Base-by-base conservation (phyloP, 2,113 vertebrate species). In the Carettochelys insculpta region DNA sequence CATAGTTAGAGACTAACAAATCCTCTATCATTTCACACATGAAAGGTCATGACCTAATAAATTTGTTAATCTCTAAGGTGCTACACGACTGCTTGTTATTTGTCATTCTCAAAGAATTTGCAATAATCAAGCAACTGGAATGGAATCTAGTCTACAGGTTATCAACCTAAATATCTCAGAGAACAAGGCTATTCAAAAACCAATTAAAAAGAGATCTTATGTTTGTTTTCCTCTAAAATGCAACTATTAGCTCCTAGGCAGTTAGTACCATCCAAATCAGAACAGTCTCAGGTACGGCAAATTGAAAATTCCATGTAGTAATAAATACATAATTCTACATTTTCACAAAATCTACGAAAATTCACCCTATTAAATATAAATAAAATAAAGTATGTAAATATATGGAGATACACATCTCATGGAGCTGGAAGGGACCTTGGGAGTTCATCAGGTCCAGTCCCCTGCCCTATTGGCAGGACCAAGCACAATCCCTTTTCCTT, bases 251-350 rank as follows among this genome's bases (percentile, higher is more conserved):
- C 53, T 75, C 8, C 25, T 0, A 79, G 5, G 19, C 41, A 77
- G 34, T 27, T 52, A 25, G 77, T 45, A 3, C 76, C 27, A 14
- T 2, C 2, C 6, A 92, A 50, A 51, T 73, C 17, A 82, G 52
- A 52, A 20, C 8, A 82, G 0, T 47, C 83, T 71, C 31, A 77
- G 5, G 48, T 54, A 14, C 27, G 47, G 29, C 12, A 51, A 92
- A 22, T 24, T 56, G 17, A 27, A 43, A 86, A 24, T 0, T 94
- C 47, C 4, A 14, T 47, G n/a, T 11, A 81, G 90, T n/a, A 93
- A 92, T 31, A 54, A 88, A 94, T 8, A 38, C 29, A 90, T 25
- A 79, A 82, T 83, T 61, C 68, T 95, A 95, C 79, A 93, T 34
- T 68, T 29, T 29, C 43, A 84, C 65, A 89, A 81, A 83, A 53